phyloP scores from a whole-genome alignment of 2,797 vertebrate genomes.

The Vireo griseus region DNA sequence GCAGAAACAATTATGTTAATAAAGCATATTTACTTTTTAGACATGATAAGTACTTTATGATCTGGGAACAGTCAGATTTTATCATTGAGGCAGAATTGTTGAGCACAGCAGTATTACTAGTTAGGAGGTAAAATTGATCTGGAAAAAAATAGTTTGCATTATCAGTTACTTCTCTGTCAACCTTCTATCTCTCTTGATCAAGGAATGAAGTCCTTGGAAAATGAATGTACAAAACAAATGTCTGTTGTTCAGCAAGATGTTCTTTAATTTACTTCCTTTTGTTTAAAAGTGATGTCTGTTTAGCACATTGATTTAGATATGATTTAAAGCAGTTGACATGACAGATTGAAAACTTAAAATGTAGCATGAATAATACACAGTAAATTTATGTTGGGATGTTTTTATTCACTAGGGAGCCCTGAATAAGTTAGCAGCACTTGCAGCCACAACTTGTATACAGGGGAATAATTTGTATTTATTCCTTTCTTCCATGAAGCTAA shows the following conservation, averaged over 20 bases:
- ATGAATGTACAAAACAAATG: constrained; percentile 42
- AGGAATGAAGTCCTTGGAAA: constrained; percentile 19
- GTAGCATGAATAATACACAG: constrained; percentile 62
- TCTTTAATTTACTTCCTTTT: constrained; percentile 59
- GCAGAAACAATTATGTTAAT: constrained; percentile 15
- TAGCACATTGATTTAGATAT: constrained; percentile 33
- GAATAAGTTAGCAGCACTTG: constrained; percentile 44
- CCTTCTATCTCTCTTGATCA: constrained; percentile 14
- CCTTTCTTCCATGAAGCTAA: background rate
- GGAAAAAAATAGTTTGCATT: background rate
- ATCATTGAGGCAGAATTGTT: background rate
- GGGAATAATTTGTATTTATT: constrained; percentile 46
- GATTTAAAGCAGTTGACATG: constrained; percentile 57
- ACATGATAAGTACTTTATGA: background rate
- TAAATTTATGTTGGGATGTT: constrained; percentile 63
- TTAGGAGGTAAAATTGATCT: constrained; percentile 14
- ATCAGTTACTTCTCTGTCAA: constrained; percentile 27
- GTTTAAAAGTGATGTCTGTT: constrained; percentile 55
- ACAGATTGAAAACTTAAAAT: constrained; percentile 59
- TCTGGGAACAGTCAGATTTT: background rate
- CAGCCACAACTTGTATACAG: constrained; percentile 54
- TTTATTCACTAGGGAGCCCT: constrained; percentile 45
- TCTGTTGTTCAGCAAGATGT: constrained; percentile 39
- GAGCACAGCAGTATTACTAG: background rate
- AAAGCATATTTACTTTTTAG: background rate